phyloP scores from a whole-genome alignment of 2,797 vertebrate species.

The Pangasius krempfi region DNA sequence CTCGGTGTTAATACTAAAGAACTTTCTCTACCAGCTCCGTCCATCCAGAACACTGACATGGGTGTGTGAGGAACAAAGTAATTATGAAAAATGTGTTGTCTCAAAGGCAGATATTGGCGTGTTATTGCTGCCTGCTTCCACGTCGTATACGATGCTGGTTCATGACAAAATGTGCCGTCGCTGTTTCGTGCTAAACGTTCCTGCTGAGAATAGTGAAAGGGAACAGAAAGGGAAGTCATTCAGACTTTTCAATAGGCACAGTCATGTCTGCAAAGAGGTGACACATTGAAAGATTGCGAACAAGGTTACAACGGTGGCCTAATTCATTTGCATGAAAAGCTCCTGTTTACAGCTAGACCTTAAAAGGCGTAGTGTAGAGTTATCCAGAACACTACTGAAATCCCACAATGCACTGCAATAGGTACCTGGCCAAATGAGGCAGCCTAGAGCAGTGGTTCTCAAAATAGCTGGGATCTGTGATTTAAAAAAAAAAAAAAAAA shows the following conservation, averaged over 20 bases:
- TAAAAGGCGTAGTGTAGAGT: background rate
- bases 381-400: background rate
- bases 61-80: conserved; percentile 19
- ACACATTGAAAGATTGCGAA: background rate
- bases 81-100: conserved; percentile 10
- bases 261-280: background rate
- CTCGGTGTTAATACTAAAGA: background rate
- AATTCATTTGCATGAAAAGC: background rate
- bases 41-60: background rate
- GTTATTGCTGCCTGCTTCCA: background rate
- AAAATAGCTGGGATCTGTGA: background rate
- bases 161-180: background rate
- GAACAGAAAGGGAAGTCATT: background rate
- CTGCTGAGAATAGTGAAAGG: background rate
- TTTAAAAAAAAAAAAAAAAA: no score
- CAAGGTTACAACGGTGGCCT: background rate
- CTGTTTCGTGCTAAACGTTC: background rate
- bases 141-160: background rate
- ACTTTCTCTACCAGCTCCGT: background rate
- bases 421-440: background rate
- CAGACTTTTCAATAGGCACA: background rate
- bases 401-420: conserved; percentile 1
- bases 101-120: background rate
- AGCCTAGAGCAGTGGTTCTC: background rate
- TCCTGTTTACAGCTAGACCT: background rate